Evolutionary conservation across 2,113 vertebrate species (phyloP).

Genomic region (Lanius ludovicianus): DNA sequence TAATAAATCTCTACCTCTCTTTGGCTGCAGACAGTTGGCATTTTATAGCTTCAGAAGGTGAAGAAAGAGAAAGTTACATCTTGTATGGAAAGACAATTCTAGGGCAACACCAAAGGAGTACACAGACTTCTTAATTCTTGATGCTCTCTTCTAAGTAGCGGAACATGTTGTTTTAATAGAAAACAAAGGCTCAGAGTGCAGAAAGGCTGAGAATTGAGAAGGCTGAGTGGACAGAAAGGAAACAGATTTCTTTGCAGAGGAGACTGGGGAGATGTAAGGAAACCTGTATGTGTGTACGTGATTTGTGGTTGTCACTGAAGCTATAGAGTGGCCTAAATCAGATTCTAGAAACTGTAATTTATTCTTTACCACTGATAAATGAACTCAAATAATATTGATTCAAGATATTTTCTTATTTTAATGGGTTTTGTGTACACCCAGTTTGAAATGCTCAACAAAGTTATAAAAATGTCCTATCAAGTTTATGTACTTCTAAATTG

Average conservation of each 20-base stretch:
- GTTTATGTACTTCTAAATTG: constrained; percentile 26
- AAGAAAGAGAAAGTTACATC: constrained; percentile 3
- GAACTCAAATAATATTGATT: not conserved
- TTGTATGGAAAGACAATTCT: not conserved
- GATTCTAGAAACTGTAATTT: not conserved
- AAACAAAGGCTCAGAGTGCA: not conserved
- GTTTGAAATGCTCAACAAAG: constrained; percentile 19
- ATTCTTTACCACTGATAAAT: not conserved
- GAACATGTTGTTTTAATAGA: not conserved
- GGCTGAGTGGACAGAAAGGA: not conserved
- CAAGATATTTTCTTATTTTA: constrained; percentile 15
- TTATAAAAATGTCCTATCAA: constrained; percentile 42
- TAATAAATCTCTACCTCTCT: constrained; percentile 44
- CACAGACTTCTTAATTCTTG: not conserved
- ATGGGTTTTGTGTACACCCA: not conserved
- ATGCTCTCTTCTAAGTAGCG: not conserved
- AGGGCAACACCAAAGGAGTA: not conserved
- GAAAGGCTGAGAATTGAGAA: not conserved
- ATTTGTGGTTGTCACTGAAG: constrained; percentile 34
- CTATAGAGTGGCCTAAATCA: not conserved
- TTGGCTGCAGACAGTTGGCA: not conserved
- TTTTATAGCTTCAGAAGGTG: not conserved
- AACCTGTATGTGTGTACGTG: not conserved
- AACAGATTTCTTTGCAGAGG: constrained; percentile 3
- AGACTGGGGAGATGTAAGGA: constrained; percentile 3